Evolutionary conservation across 2,113 vertebrate species (phyloP).

Genomic region (Coracopsis vasa): DNA sequence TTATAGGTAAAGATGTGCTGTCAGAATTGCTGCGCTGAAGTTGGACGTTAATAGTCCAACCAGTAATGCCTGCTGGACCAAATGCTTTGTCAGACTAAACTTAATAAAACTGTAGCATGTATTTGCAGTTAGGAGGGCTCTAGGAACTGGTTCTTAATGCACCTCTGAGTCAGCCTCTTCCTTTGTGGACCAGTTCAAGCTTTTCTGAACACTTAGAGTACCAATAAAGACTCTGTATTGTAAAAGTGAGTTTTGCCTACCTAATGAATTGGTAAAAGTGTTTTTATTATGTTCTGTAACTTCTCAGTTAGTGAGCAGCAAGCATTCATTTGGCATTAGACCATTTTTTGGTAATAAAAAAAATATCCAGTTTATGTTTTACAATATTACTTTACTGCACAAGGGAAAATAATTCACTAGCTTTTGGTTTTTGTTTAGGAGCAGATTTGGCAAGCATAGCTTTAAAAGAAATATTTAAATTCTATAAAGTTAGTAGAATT

Average conservation of each 20-base stretch:
- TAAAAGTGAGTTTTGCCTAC: slow-evolving; percentile 29
- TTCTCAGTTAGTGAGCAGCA: background rate
- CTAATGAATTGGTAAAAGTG: slow-evolving; percentile 21
- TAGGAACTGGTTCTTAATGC: slow-evolving; percentile 18
- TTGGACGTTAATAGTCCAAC: background rate
- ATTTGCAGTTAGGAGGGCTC: slow-evolving; percentile 43
- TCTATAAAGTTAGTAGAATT: background rate
- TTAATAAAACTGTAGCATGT: background rate
- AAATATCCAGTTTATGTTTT: background rate
- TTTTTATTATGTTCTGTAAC: background rate
- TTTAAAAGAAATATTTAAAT: background rate
- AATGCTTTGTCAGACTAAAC: background rate
- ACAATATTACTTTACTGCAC: background rate
- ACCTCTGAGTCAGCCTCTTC: slow-evolving; percentile 36
- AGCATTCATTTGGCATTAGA: background rate
- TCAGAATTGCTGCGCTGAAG: background rate
- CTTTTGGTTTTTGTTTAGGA: background rate
- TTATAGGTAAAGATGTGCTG: slow-evolving; percentile 18
- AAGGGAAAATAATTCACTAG: background rate
- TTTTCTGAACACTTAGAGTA: background rate
- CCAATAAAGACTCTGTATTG: background rate
- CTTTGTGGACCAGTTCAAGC: slow-evolving; percentile 23
- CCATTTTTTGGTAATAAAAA: background rate
- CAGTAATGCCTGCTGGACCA: slow-evolving; percentile 16
- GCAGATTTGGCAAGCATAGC: background rate